Evolutionary conservation across 2,888 invertebrate species (phyloP), one percentile per base, ranked within the genome.

Genomic region (Myopa tessellatipennis): DNA sequence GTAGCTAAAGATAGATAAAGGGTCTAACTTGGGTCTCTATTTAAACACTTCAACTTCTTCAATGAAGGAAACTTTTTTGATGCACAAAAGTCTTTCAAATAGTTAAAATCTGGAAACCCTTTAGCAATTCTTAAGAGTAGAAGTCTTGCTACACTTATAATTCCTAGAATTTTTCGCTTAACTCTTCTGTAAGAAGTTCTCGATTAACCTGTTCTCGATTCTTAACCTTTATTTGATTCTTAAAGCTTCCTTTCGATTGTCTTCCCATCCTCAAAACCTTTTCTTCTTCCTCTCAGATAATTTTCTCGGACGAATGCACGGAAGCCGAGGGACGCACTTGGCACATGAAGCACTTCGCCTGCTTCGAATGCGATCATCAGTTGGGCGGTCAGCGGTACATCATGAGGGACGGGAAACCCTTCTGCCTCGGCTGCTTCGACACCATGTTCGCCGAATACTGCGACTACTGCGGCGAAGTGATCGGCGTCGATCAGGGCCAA

Each of bases 291-390:
- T 71, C 36, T 50, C 92, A 98, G 96, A 97, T 99, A 80, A 99
- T 99, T 85, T 93, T 99, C 83, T 97, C 98, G 1, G 98, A 98
- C 90, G 99, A 99, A 90, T 99, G 99, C 90, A 99, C 99, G 10
- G 99, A 99, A 90, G 99, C 99, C 0, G 99, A 99, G 87, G 98
- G 98, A 0, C 92, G 97, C 80, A 98, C 98, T 40, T 99, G 98
- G 98, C 99, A 99, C 90, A 98, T 99, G 97, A 95, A 96, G 84
- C 99, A 99, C 90, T 99, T 99, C 88, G 96, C 97, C 34, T 99
- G 99, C 89, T 95, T 96, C 79, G 97, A 98, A 89, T 99, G 99
- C 91, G 94, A 96, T 86, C 92, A 94, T 74, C 95, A 97, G 90
- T 92, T 99, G 77, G 99, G 99, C n/a, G 99, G 98, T 0, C 97